These are phyloP conservation scores for Drosophila equinoxialis DNA, from an alignment of 1,140 invertebrate genomes.

Conservation along the genomic window DNA sequence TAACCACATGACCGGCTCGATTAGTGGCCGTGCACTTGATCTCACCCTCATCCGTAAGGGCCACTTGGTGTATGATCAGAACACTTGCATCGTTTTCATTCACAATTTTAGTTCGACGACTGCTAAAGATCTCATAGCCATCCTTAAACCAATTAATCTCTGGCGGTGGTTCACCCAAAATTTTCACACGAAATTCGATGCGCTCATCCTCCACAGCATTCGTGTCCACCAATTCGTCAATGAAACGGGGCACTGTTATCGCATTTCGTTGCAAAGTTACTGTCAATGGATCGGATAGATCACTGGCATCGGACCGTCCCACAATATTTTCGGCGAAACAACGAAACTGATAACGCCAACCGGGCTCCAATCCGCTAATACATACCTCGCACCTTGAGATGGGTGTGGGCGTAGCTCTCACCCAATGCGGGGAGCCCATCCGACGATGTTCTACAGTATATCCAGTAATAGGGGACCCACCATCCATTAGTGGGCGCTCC, in stretches of 20 bases:
- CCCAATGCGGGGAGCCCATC: constrained; percentile 90
- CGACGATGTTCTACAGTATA: constrained; percentile 92
- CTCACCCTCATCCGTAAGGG: constrained; percentile 92
- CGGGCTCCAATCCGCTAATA: constrained; percentile 91
- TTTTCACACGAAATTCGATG: constrained; percentile 92
- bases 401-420: constrained; percentile 88
- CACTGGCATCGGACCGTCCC: constrained; percentile 91
- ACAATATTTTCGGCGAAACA: constrained; percentile 93
- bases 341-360: constrained; percentile 94
- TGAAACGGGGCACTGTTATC: constrained; percentile 88
- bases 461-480: constrained; percentile 94
- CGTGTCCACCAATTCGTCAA: constrained; percentile 87
- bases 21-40: constrained; percentile 95
- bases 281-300: constrained; percentile 90
- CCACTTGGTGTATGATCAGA: constrained; percentile 91
- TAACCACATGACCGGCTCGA: constrained; percentile 89
- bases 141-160: constrained; percentile 97
- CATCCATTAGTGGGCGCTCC: constrained; percentile 91
- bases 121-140: constrained; percentile 93
- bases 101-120: constrained; percentile 89
- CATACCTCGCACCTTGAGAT: constrained; percentile 88
- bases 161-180: constrained; percentile 92
- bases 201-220: constrained; percentile 90
- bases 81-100: constrained; percentile 91
- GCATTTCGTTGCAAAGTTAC: constrained; percentile 88